Conservation (phyloP, 2,113 vertebrate species). For the Hydrolagus affinis region DNA sequence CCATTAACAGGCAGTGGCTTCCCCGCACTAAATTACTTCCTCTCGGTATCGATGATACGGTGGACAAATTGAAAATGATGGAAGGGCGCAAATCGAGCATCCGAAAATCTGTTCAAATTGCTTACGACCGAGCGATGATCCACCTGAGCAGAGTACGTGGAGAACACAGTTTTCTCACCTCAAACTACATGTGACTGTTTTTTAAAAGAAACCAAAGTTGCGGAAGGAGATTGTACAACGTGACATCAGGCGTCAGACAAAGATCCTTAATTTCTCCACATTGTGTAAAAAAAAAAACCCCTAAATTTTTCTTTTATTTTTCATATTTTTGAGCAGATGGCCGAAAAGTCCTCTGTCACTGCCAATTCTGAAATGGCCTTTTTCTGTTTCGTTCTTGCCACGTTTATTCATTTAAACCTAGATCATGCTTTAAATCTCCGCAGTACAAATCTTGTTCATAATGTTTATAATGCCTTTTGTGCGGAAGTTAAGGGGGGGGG, state of each 20-base stretch:
- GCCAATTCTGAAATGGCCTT: constrained; percentile 86
- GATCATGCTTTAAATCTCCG: constrained; percentile 55
- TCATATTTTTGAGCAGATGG: constrained; percentile 46
- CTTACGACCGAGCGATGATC: constrained; percentile 87
- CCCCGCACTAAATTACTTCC: constrained; percentile 82
- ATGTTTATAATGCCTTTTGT: constrained; percentile 40
- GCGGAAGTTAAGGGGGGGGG: constrained; percentile 47
- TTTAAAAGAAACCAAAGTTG: constrained; percentile 57
- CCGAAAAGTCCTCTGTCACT: constrained; percentile 54
- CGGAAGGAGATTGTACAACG: constrained; percentile 55
- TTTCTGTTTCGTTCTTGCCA: constrained; percentile 68
- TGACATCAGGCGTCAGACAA: constrained; percentile 25
- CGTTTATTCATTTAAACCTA: constrained; percentile 45
- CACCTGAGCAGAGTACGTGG: constrained; percentile 84
- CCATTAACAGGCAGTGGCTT: constrained; percentile 81
- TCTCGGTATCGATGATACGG: constrained; percentile 79
- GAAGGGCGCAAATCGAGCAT: constrained; percentile 93
- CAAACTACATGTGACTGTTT: constrained; percentile 65
- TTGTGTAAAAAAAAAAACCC: constrained; percentile 50
- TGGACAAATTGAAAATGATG: constrained; percentile 91
- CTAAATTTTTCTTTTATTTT: constrained; percentile 54
- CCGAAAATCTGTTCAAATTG: constrained; percentile 94
- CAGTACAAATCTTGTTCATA: constrained; percentile 29
- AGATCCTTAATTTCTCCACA: constrained; percentile 31
- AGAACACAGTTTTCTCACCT: constrained; percentile 70